Evolutionary conservation across 1,140 invertebrate species (phyloP), one percentile per base, ranked within the genome.

Genomic region (Caenorhabditis briggsae): DNA sequence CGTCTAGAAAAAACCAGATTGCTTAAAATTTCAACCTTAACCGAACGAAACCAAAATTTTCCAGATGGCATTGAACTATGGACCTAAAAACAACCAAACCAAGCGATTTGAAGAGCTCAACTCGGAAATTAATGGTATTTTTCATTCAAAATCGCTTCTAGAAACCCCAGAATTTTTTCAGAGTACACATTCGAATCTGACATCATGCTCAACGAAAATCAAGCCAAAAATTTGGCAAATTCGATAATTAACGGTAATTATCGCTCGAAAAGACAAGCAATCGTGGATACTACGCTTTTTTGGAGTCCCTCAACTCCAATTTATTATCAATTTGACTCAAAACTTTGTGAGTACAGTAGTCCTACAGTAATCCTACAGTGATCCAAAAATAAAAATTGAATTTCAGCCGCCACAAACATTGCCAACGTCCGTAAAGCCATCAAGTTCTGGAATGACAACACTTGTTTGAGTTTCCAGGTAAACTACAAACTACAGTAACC

Each of bases 401-500:
- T 58, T 58, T 41, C 11, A 64, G 83, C 56, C 43, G 33, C 56
- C 1, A 46, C 16, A 6, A 84, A 84, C 46, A 58, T 84, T 12
- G 55, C 83, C n/a, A 58, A 61, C 33, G 83, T 84, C 23, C 25
- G 59, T 11, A 61, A 58, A 33, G 83, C 83, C 6, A 61, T 84
- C 20, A 12, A 59, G n/a, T 84, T 46, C 25, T 84, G 83, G 83
- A 58, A 84, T 33, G 59, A 58, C 18, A 84, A 84, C 43, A 85
- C 43, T 25, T 85, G 84, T 25, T 53, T 85, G 61, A 85, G 46
- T 48, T 85, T 85, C 43, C n/a, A 85, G 50, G 84, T 78, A 20
- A 41, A 5, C 6, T 43, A 43, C 16, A 20, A 41, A 5, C 6
- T 43, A 43, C 16, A n/a, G 11, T 6, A 2, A 33, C 33, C 33